Evolutionary conservation across 2,113 vertebrate genomes (phyloP), one percentile per base, ranked within the genome.

Genomic region (Agelaius tricolor): DNA sequence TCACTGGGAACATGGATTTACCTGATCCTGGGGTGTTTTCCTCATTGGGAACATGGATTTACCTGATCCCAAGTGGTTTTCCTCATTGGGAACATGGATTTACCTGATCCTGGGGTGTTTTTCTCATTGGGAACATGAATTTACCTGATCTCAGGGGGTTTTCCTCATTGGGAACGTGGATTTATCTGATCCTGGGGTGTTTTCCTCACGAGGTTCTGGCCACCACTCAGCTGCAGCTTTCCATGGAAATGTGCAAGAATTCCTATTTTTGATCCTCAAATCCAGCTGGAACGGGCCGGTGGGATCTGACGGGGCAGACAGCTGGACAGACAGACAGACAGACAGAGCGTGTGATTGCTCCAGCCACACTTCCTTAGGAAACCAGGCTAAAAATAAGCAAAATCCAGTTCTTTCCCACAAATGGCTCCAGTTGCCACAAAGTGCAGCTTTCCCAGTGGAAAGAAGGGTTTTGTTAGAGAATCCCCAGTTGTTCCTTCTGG

Each of bases 311-410:
- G 5, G 15, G 68, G 77, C 28, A 13, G 87, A 71, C 62, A 63
- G 86, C 31, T 57, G 55, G 55, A 75, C 87, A 78, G 94, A 75
- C 44, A 43, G 66, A 71, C 87, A 77, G 94, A 67, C 46, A 43
- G 66, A 61, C 55, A 23, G 66, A 61, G 37, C 1, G 9, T 85
- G 95, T 54, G 88, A 93, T 92, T 95, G 95, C 92, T 94, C 91
- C 83, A 96, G 85, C 90, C 88, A 51, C 88, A 12, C 84, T 97
- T 97, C 94, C 90, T 83, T 88, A 76, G 90, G 83, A 96, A 97
- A 63, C 46, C 63, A 19, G 54, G 92, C 90, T 96, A 93, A 92
- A 93, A 96, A 96, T 88, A 93, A 58, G n/a, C 51, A 47, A 67
- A 86, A 95, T 85, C 67, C 92, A 76, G 63, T 58, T 82, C 63